phyloP scores from a whole-genome alignment of 2,797 vertebrate species.

The Scyliorhinus canicula region DNA sequence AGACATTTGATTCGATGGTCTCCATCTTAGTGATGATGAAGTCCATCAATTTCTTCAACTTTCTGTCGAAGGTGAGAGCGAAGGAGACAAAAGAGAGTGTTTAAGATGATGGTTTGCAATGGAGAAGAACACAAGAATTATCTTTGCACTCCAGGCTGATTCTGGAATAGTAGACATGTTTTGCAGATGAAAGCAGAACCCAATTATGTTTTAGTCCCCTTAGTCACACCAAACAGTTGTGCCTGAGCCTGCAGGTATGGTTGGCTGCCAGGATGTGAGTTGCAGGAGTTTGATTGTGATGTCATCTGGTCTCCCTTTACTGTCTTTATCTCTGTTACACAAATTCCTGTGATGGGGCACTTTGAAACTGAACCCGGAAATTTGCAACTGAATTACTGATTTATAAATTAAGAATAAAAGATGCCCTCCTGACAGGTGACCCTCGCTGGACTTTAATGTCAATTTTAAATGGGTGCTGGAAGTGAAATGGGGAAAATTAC shows the following conservation, averaged over 20 bases:
- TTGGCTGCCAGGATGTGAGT: neutral
- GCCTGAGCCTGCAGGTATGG: neutral
- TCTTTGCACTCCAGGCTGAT: no score
- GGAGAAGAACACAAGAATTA: no score
- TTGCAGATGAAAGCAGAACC: no score
- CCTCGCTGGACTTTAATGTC: neutral
- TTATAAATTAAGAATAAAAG: neutral
- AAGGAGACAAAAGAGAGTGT: no score
- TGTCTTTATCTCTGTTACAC: neutral
- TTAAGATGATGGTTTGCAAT: no score
- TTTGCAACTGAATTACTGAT: neutral
- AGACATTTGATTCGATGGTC: no score
- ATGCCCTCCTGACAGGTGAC: neutral
- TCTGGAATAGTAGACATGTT: no score
- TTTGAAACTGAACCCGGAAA: neutral
- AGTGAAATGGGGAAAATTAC: neutral
- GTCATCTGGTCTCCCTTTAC: neutral
- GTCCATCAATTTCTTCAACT: no score
- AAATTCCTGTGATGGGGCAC: neutral
- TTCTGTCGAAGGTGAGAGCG: no score
- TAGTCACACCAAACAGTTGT: neutral
- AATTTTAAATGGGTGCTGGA: neutral
- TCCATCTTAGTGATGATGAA: no score
- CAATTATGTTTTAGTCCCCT: neutral
- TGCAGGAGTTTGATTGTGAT: neutral